Evolutionary conservation across 2,113 vertebrate genomes (phyloP), one percentile per base, ranked within the genome.

Genomic region (Neodontobutis hainanensis): DNA sequence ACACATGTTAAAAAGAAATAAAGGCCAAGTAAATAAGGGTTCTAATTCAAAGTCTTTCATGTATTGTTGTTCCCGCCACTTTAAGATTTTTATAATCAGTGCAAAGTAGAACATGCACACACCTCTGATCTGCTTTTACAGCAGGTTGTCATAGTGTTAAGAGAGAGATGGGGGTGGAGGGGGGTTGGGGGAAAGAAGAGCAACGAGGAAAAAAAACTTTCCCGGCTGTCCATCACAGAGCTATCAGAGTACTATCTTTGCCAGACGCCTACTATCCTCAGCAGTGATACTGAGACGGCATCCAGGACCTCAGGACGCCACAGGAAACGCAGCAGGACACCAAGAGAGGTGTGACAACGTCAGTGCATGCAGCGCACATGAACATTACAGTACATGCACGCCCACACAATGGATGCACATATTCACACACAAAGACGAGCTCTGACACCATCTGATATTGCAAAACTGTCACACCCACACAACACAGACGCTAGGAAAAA

Each of bases 211-310:
- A 73, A 53, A 70, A 81, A 88, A 87, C 76, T 86, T 90, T 89
- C 84, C 82, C 67, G 68, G 78, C 85, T 90, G 88, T 90, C 89
- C 89, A 82, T 91, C 86, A 90, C 78, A 42, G 59, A 68, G 73
- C 81, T 91, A 90, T 92, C 88, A 87, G 81, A 82, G 87, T 81
- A 55, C 84, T 89, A 86, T 90, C 88, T 79, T 78, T 88, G 87
- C 88, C 89, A 90, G 89, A 90, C 89, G 88, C 87, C 88, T 87
- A 89, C 88, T 75, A 88, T 86, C 88, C 78, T 86, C 80, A 77
- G 72, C 79, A 79, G 81, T 69, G 83, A 85, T 85, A 85, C 84
- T 49, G 75, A 88, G 87, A 90, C 86, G 76, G 85, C 86, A 80
- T 87, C 88, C 89, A 90, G 87, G 85, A 85, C 86, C 85, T 86